Base-by-base conservation (phyloP, 2,113 vertebrate species). In the Ginglymostoma cirratum region DNA sequence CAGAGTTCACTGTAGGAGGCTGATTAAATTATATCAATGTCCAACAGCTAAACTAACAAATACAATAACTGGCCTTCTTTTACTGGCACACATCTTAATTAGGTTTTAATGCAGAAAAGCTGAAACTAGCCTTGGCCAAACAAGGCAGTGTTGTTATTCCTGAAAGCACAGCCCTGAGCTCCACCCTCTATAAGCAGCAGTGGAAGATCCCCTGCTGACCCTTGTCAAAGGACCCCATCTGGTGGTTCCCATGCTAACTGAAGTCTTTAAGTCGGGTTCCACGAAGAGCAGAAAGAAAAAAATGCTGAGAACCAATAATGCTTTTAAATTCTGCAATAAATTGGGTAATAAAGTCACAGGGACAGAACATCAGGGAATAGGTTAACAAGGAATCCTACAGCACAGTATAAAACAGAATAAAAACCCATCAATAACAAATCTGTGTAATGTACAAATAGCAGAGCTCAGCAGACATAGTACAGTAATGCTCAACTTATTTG, bases 71-170 rank as follows among this genome's bases (percentile, higher is more conserved):
- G 97, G n/a, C 96, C 97, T 97, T 97, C 97, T 98, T 97, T 98
- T 97, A 97, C 96, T 98, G 98, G 98, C 98, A 98, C 98, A 97
- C 97, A 97, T 98, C 98, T 98, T 98, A 98, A 99, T 99, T 98
- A 98, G 98, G 98, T 98, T 98, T 98, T 99, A 99, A 99, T 98
- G 98, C 97, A 97, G 98, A 98, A 98, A 98, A 99, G 98, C 98
- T 97, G 97, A 97, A 97, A 97, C 97, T 96, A 97, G 97, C 97
- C 97, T 97, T 97, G 67, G 98, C 97, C 97, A 97, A 97, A 96
- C 97, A 95, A 96, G 69, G 96, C 66, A 0, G 97, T 97, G 97
- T 97, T 97, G 98, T 98, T 97, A 97, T 48, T 89, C 96, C 97
- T 96, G 96, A 96, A 96, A 96, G 97, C 97, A 34, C 94, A 76